These are phyloP conservation scores for Capreolus pygargus DNA, from an alignment of 2,113 vertebrate species.

Conservation along the genomic window DNA sequence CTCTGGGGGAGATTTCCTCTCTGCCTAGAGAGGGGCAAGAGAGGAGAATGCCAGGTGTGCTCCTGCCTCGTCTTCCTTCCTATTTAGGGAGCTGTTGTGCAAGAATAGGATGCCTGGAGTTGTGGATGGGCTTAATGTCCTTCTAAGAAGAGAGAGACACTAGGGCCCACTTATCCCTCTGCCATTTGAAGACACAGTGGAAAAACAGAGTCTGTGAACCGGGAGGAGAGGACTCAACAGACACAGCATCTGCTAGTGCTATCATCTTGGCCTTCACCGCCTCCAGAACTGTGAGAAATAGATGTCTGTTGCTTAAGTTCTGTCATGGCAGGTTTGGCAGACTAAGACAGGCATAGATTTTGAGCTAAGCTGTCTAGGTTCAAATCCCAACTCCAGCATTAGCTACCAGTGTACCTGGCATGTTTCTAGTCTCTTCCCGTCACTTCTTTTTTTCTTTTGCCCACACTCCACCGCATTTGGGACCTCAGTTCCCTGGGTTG, in stretches of 20 bases:
- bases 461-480: neutral
- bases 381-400: neutral
- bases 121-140: neutral
- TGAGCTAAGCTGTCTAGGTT: neutral
- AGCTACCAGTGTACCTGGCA: neutral
- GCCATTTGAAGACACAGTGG: neutral
- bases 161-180: neutral
- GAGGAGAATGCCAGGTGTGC: neutral
- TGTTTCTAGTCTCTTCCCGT: neutral
- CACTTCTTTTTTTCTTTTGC: neutral
- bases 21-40: neutral
- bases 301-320: neutral
- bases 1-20: neutral
- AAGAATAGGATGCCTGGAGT: neutral
- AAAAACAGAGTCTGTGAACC: neutral
- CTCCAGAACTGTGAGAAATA: neutral
- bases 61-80: neutral
- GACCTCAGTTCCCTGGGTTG: neutral
- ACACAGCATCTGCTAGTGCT: neutral
- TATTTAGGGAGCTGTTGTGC: neutral
- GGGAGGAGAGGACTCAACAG: neutral
- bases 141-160: neutral
- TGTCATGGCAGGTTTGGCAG: neutral
- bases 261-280: neutral
- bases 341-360: neutral